Base-by-base conservation (phyloP, 2,888 invertebrate genomes). In the Drosophila kanekoi region DNA sequence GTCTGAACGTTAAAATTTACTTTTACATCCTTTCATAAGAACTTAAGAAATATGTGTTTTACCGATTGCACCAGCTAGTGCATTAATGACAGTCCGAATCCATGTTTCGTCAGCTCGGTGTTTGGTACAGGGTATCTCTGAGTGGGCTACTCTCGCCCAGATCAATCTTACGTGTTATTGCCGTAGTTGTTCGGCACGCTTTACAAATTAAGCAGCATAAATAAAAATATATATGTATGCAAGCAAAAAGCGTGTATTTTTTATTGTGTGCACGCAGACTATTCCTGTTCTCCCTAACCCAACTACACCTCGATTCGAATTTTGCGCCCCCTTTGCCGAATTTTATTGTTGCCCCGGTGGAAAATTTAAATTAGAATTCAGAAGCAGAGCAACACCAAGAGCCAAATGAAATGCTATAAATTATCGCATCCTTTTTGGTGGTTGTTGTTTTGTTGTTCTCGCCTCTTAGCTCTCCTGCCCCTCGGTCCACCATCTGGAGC, bases 341-440 rank as follows among this genome's bases (percentile, higher is more conserved):
- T 87, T 87, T 81, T 87, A 84, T 85, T 82, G 83, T 85, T 81
- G 81, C 83, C 78, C 76, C 86, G 82, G 80, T 77, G 85, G 79
- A 84, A 90, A 90, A 90, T 90, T 90, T 83, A 90, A 90, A 90
- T 90, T 90, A 90, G 90, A 90, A 90, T 90, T 90, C 89, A 86
- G 44, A 38, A 61, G 60, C 43, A 61, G 79, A 57, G 38, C 58
- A 61, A 62, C 51, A 58, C 47, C 56, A 65, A 65, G 57, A 65
- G 61, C 23, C 72, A 85, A 86, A 86, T 86, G 83, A 87, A 87
- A 82, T 77, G 87, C 85, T 81, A 86, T 86, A 86, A 86, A 86
- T 86, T 85, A 86, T 86, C 82, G 83, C 86, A 86, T 86, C 81
- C 86, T 85, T 85, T 81, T 74, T 80, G 77, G 79, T 84, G 80